Percentiles rank a stretch among this genome's conserved stretches.
These are phyloP conservation scores for Shargacucullia verbasci DNA, from an alignment of 2,888 invertebrate genomes.

Conservation along the genomic window DNA sequence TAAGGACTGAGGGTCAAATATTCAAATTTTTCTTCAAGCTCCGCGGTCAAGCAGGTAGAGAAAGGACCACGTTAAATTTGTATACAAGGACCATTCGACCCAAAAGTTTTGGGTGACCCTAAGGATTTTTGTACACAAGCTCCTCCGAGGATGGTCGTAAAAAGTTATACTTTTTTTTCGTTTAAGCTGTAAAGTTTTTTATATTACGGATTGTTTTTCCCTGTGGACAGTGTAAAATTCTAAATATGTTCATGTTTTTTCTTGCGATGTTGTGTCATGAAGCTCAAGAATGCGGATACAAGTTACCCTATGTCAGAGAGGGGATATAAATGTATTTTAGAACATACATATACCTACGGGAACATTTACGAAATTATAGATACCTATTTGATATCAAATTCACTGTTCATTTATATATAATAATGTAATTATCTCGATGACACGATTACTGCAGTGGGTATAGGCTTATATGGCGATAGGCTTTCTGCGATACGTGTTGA, in stretches of 20 bases:
- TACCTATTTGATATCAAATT: no score
- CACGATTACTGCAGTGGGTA: no score
- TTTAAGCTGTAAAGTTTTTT: constrained; percentile 16
- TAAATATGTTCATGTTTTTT: constrained; percentile 5
- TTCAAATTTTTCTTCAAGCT: constrained; percentile 10
- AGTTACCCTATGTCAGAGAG: no score
- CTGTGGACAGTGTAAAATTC: constrained; percentile 11
- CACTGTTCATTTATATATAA: no score
- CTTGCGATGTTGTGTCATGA: no score
- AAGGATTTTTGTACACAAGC: constrained; percentile 23
- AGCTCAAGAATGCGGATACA: no score
- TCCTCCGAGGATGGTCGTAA: constrained; percentile 12
- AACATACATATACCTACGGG: no score
- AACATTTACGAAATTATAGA: no score
- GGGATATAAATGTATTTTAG: no score
- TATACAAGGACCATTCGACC: constrained; percentile 39
- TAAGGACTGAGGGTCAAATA: constrained; percentile 1
- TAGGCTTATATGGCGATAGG: no score
- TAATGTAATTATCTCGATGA: no score
- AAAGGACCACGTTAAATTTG: constrained; percentile 21
- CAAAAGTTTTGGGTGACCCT: constrained; percentile 41
- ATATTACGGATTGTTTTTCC: constrained; percentile 14
- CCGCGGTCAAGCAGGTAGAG: constrained; percentile 32
- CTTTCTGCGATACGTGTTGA: no score
- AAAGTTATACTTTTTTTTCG: constrained; percentile 17